Conservation (phyloP, 2,888 invertebrate species). For the Leuctra nigra region DNA sequence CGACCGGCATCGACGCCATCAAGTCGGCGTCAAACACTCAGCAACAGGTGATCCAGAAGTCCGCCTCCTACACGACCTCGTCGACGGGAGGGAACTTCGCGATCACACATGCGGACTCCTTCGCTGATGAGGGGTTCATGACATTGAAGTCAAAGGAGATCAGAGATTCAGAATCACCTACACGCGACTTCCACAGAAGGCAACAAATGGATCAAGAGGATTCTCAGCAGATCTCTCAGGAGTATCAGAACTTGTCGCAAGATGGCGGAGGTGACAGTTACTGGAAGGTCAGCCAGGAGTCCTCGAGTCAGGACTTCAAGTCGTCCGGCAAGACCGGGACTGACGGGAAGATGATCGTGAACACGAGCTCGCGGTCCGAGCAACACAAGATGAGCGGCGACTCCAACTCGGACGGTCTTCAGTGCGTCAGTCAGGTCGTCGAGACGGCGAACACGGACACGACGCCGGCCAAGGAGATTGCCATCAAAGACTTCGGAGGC, state of each 20-base stretch:
- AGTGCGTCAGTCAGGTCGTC: constrained; percentile 15
- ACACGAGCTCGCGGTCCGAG: constrained; percentile 21
- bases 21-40: constrained; percentile 26
- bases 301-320: constrained; percentile 24
- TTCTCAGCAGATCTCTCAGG: neutral
- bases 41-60: constrained; percentile 25
- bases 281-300: constrained; percentile 28
- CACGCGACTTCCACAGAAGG: constrained; percentile 45
- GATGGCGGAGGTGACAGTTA: constrained; percentile 25
- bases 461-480: constrained; percentile 17
- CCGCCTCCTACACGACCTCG: constrained; percentile 20
- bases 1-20: constrained; percentile 49
- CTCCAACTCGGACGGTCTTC: constrained; percentile 24
- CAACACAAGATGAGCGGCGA: constrained; percentile 23
- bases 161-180: constrained; percentile 69
- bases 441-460: constrained; percentile 22
- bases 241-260: constrained; percentile 2
- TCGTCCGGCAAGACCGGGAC: constrained; percentile 20
- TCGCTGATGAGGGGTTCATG: constrained; percentile 70
- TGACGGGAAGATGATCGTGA: constrained; percentile 24
- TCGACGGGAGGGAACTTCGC: constrained; percentile 11
- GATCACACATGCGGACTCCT: constrained; percentile 55
- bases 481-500: too few species aligned
- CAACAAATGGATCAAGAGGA: neutral
- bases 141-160: constrained; percentile 73